Evolutionary conservation across 64 coral and sea anemone species (phyloP).

Genomic region (Dendrophyllia cribrosa): DNA sequence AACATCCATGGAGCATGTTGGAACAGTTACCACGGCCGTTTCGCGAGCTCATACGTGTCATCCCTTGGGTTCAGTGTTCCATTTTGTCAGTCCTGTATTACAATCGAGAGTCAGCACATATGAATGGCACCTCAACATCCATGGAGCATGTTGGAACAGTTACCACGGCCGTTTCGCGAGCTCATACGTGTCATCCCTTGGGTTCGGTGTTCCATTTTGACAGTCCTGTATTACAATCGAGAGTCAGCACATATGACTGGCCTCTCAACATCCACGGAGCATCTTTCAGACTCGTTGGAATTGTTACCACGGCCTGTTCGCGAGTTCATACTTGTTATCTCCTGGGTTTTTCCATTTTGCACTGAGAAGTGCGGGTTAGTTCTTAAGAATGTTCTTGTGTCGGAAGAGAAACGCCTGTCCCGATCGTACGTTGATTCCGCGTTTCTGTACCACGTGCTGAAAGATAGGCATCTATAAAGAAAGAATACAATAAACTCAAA

Average conservation of each 20-base stretch:
- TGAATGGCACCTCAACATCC: too few relatives aligned
- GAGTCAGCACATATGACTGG: background rate
- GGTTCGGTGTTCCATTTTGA: background rate
- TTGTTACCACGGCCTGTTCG: background rate
- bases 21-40: too few relatives aligned
- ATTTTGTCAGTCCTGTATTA: too few relatives aligned
- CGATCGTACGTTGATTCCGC: background rate
- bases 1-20: too few relatives aligned
- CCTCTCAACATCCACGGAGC: background rate
- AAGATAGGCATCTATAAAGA: background rate
- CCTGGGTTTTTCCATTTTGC: background rate
- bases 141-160: too few relatives aligned
- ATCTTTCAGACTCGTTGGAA: background rate
- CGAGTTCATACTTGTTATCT: background rate
- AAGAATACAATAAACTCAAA: background rate
- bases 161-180: background rate
- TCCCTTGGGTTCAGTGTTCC: too few relatives aligned
- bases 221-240: too few relatives aligned
- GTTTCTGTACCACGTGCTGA: background rate
- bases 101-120: background rate
- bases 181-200: background rate
- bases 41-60: too few relatives aligned
- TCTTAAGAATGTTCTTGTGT: constrained; percentile 32
- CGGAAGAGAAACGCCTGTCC: constrained; percentile 7
- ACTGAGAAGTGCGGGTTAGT: background rate